Evolutionary conservation across 2,888 invertebrate species (phyloP).

Genomic region (Hydriomena furcata): DNA sequence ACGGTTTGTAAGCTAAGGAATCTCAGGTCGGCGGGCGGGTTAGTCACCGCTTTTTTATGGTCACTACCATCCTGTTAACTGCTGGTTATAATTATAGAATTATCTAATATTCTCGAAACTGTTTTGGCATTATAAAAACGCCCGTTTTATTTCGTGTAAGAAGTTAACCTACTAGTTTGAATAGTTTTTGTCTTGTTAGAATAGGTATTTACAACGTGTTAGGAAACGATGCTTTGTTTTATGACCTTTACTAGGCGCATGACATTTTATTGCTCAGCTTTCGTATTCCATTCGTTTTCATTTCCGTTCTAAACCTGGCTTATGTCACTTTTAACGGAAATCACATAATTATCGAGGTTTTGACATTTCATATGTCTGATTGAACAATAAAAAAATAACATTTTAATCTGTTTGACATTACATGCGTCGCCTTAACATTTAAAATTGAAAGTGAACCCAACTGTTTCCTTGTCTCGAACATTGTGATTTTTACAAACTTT

Average conservation of each 20-base stretch:
- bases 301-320: conserved; percentile 12
- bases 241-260: no score
- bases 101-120: conserved; percentile 27
- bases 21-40: conserved; percentile 33
- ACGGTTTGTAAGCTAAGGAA: conserved; percentile 36
- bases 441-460: conserved; percentile 1
- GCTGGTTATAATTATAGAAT: conserved; percentile 29
- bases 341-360: conserved; percentile 9
- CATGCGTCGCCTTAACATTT: conserved; percentile 9
- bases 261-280: no score
- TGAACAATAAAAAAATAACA: background rate
- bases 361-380: conserved; percentile 12
- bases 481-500: background rate
- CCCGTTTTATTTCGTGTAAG: conserved; percentile 4
- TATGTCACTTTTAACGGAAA: conserved; percentile 2
- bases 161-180: background rate
- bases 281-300: background rate
- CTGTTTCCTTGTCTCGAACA: background rate
- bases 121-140: conserved; percentile 10
- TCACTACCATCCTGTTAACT: conserved; percentile 44
- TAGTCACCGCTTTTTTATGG: conserved; percentile 50
- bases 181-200: conserved; percentile 1
- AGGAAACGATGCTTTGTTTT: no score
- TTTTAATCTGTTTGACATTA: conserved; percentile 11
- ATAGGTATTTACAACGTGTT: background rate